Evolutionary conservation across 2,888 invertebrate genomes (phyloP).

Genomic region (Philereme transversata): DNA sequence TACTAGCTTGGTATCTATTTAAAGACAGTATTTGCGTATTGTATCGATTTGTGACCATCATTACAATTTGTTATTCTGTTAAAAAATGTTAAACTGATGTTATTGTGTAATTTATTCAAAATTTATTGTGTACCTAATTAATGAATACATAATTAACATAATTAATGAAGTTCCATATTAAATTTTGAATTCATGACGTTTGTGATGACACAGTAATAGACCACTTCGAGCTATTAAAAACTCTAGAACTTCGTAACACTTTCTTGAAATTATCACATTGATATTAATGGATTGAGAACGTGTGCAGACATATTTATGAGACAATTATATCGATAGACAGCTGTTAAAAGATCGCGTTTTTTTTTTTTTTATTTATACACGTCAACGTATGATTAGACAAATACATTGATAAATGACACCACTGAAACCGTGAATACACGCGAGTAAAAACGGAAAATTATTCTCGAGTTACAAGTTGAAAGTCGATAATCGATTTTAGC

Average conservation of each 20-base stretch:
- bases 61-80: too few relatives aligned
- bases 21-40: too few relatives aligned
- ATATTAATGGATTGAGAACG: slow-evolving; percentile 8
- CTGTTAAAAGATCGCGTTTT: slow-evolving; percentile 26
- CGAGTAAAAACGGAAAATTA: slow-evolving; percentile 39
- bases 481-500: slow-evolving; percentile 50
- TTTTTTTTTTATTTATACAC: slow-evolving; percentile 14
- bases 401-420: slow-evolving; percentile 28
- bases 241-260: background rate
- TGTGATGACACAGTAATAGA: too few relatives aligned
- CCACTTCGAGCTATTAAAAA: too few relatives aligned
- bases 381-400: slow-evolving; percentile 29
- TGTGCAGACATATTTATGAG: slow-evolving; percentile 8
- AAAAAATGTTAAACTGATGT: too few relatives aligned
- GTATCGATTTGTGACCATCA: too few relatives aligned
- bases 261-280: slow-evolving; percentile 8
- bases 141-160: too few relatives aligned
- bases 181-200: too few relatives aligned
- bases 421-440: slow-evolving; percentile 33
- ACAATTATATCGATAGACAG: slow-evolving; percentile 17
- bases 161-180: too few relatives aligned
- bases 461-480: slow-evolving; percentile 44
- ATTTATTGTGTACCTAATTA: too few relatives aligned
- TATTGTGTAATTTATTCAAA: too few relatives aligned
- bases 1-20: too few relatives aligned